Evolutionary conservation across 1,140 invertebrate genomes (phyloP), one percentile per base, ranked within the genome.

Genomic region (Ganaspis sp.): DNA sequence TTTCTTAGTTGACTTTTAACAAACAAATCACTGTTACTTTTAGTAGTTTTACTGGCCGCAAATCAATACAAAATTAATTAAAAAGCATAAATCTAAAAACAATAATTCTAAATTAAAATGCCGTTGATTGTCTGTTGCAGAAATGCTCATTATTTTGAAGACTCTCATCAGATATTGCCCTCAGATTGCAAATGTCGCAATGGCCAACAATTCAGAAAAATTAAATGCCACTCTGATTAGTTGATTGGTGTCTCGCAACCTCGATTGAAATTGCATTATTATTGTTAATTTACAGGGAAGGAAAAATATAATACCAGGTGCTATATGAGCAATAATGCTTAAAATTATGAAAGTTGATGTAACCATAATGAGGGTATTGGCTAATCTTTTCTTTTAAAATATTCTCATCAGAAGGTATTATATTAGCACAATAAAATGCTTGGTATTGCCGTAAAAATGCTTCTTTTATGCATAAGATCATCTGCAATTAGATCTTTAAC

Each of bases 171-270:
- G 58, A 15, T n/a, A 45, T 49, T 49, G 1, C 4, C 42, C 17
- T 49, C 15, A 45, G n/a, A n/a, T 15, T 45, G 42, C 21, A 29
- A 29, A 26, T 29, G 21, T 64, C 54, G 54, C 23, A 64, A 64
- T 64, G 15, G 3, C 54, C 9, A 23, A 26, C 21, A 58, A 15
- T 58, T 34, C 12, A 64, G 58, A 64, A 64, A 64, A 64, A 64
- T 64, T 29, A 29, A 64, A 34, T 64, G 26, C 58, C 23, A 64
- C 58, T 29, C 58, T 29, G 58, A 64, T 64, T 64, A 64, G 54
- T 64, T 26, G 23, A 64, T 64, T 64, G 12, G 54, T 15, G 58
- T 64, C 58, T 64, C 23, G 12, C 26, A 64, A 64, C 23, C 26
- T 29, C 26, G 12, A 15, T 29, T 64, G 58, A 64, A 64, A 26